Evolutionary conservation across 1,140 invertebrate genomes (phyloP).

Genomic region (Brachionus rotundiformis): DNA sequence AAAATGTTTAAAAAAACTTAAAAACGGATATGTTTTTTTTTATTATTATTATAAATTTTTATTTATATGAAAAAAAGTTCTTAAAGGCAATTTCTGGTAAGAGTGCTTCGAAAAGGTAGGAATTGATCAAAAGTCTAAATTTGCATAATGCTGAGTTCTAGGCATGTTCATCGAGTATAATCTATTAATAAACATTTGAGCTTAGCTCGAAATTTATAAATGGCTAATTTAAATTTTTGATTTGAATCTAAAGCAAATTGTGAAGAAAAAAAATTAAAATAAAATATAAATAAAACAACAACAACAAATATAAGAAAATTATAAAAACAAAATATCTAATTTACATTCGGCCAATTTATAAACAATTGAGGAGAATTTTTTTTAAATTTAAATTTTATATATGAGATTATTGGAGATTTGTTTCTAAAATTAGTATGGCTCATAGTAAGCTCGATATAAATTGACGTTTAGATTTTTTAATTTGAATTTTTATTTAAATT

Average conservation of each 20-base stretch:
- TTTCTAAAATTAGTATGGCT: constrained; percentile 7
- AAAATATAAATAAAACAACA: constrained; percentile 36
- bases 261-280: constrained; percentile 35
- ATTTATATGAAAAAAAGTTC: not conserved
- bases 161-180: not conserved
- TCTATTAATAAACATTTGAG: not conserved
- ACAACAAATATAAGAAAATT: constrained; percentile 4
- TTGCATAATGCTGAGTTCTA: not conserved
- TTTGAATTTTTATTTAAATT: constrained; percentile 33
- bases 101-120: not conserved
- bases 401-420: constrained; percentile 28
- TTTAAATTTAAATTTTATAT: constrained; percentile 23
- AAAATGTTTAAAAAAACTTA: too few relatives aligned
- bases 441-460: not conserved
- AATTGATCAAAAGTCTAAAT: not conserved
- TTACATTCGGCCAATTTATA: constrained; percentile 36
- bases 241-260: not conserved
- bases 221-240: constrained; percentile 42
- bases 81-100: not conserved
- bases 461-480: constrained; percentile 14
- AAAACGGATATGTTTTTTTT: too few relatives aligned
- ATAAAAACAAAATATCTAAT: constrained; percentile 17
- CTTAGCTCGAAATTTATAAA: not conserved
- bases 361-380: constrained; percentile 29
- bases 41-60: too few relatives aligned